These are phyloP conservation scores for Hecatera dysodea DNA, from an alignment of 2,888 invertebrate genomes.

Conservation along the genomic window DNA sequence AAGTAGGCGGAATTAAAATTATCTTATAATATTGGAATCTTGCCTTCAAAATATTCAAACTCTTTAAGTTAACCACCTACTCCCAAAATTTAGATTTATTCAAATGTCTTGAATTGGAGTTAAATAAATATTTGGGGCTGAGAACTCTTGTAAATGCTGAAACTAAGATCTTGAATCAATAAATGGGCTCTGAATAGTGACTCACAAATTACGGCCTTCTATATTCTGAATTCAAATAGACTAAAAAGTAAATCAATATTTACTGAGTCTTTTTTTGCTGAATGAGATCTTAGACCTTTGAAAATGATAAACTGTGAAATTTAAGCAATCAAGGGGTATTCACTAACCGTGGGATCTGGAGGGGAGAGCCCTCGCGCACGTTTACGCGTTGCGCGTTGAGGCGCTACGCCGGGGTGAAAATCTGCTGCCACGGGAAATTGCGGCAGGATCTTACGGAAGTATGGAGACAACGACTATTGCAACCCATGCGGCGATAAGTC, in stretches of 20 bases:
- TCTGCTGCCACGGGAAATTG: too few species aligned
- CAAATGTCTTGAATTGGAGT: conserved; percentile 23
- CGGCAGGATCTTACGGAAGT: too few species aligned
- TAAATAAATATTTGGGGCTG: conserved; percentile 9
- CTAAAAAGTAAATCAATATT: background rate
- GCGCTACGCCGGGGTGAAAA: too few species aligned
- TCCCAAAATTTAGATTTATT: conserved; percentile 13
- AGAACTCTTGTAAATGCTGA: background rate
- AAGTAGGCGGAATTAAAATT: conserved; percentile 13
- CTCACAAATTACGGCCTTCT: background rate
- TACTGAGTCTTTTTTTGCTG: background rate
- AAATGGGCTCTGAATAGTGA: background rate
- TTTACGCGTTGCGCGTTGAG: too few species aligned
- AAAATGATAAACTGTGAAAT: too few species aligned
- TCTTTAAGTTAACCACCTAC: conserved; percentile 9
- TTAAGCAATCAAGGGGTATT: too few species aligned
- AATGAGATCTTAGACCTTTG: too few species aligned
- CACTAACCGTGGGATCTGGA: too few species aligned
- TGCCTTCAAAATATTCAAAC: conserved; percentile 38
- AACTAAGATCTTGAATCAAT: background rate
- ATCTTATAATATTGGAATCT: conserved; percentile 18
- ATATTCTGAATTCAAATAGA: background rate
- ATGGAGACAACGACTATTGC: too few species aligned
- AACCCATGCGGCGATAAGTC: too few species aligned
- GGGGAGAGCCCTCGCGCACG: too few species aligned